Base-by-base conservation (phyloP, 2,113 vertebrate species). In the Sinocyclocheilus maitianheensis region DNA sequence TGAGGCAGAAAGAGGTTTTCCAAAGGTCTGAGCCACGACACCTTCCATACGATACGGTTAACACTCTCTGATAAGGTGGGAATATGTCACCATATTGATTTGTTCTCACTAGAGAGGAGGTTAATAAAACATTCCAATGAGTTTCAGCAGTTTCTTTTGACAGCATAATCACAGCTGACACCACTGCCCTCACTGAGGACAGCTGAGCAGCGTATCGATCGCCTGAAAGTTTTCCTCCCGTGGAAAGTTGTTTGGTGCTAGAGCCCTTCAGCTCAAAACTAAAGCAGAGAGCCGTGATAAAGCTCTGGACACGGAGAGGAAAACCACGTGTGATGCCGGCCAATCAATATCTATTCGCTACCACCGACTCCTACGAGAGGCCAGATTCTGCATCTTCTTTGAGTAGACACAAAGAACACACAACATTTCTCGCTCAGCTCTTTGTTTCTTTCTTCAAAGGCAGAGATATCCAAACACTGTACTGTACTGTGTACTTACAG, bases 101-200 rank as follows among this genome's bases (percentile, higher is more conserved):
- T 81, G 43, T 87, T 69, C 81, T 87, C 86, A 81, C 48, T 37
- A 7, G 85, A 43, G 63, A 78, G 26, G 46, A 83, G 79, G 83
- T 83, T 78, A 83, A 85, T 89, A 87, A 87, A 81, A 85, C 72
- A 85, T 87, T 89, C 78, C 83, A 72, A 48, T 24, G 78, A 72
- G 72, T 89, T 87, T 82, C 77, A 34, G 12, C 40, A 20, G 72
- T 74, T 60, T 46, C 34, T 84, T 84, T 72, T 60, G 46, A 63
- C 85, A 74, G 83, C 34, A 58, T 89, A 85, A 89, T 89, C 85
- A 81, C 79, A 53, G 58, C 51, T 78, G 88, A 85, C 78, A 87
- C 79, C 16, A 63, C 13, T 82, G 85, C 53, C 83, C 86, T 85
- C 76, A 75, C 53, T 53, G 55, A 89, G 77, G 79, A 85, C 77